Conservation (phyloP, 2,797 vertebrate species). For the Sebastes cheni region DNA sequence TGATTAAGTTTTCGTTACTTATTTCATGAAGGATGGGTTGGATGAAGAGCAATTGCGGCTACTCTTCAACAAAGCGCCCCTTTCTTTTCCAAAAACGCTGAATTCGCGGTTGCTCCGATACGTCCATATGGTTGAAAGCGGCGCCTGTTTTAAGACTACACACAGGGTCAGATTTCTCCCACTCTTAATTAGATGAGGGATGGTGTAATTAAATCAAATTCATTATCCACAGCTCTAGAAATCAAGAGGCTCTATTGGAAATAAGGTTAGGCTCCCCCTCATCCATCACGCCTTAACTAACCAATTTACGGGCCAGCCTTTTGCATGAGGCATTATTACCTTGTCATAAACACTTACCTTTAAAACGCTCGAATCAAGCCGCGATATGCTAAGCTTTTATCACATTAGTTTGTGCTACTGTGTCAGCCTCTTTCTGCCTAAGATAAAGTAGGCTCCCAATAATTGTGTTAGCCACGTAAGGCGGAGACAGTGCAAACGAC, state of each 20-base stretch:
- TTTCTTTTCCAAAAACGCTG: constrained; percentile 14
- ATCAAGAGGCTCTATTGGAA: constrained; percentile 94
- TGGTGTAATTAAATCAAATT: constrained; percentile 99
- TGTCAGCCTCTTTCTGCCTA: constrained; percentile 96
- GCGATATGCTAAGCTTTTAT: constrained; percentile 97
- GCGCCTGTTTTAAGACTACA: constrained; percentile 68
- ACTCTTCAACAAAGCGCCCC: constrained; percentile 10
- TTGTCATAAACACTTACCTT: constrained; percentile 99
- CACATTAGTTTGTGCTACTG: constrained; percentile 94
- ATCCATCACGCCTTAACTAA: constrained; percentile 99
- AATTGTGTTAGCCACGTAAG: constrained; percentile 89
- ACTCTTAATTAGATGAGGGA: constrained; percentile 96
- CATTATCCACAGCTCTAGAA: constrained; percentile 98
- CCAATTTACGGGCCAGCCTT: constrained; percentile 97
- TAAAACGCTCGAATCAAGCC: constrained; percentile 89
- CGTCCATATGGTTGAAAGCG: constrained; percentile 41
- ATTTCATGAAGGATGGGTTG: constrained; percentile 44
- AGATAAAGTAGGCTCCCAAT: constrained; percentile 93
- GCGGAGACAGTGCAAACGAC: constrained; percentile 78
- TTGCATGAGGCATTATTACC: constrained; percentile 98
- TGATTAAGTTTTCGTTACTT: constrained; percentile 62
- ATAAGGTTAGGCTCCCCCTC: constrained; percentile 92
- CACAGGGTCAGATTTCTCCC: constrained; percentile 89
- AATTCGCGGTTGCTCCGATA: constrained; percentile 28
- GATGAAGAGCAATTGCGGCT: constrained; percentile 19